Conservation (phyloP, 2,888 invertebrate genomes). For the Hyalella azteca region DNA sequence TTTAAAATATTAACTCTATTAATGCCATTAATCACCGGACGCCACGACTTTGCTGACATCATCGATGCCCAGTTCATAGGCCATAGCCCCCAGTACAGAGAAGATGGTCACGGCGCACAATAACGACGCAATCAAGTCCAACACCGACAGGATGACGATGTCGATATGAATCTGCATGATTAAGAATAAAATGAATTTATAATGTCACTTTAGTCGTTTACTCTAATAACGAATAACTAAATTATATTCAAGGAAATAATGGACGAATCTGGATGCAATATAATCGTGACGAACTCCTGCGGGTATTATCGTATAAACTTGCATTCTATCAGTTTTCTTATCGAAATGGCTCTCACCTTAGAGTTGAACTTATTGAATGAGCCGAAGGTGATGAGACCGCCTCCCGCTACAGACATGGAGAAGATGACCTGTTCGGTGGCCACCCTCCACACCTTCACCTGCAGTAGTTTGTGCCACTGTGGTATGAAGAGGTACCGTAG, state of each 20-base stretch:
- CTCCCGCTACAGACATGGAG: constrained; percentile 78
- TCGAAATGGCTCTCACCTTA: constrained; percentile 60
- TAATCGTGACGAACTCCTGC: too few species aligned
- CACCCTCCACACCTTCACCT: constrained; percentile 74
- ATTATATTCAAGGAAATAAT: too few species aligned
- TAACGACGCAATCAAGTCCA: constrained; percentile 75
- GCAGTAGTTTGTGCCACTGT: constrained; percentile 60
- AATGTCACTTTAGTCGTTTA: too few species aligned
- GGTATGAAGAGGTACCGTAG: constrained; percentile 61
- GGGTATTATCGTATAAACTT: too few species aligned
- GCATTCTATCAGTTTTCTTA: too few species aligned
- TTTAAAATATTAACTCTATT: too few species aligned
- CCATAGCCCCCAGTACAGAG: constrained; percentile 66
- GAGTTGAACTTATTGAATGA: constrained; percentile 71
- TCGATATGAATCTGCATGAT: constrained; percentile 65
- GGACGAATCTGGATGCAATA: too few species aligned
- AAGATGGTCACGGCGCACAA: constrained; percentile 82
- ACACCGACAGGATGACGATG: constrained; percentile 74
- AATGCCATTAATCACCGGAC: too few species aligned
- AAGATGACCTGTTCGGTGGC: constrained; percentile 85
- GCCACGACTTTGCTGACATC: constrained; percentile 46
- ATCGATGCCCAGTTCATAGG: constrained; percentile 41
- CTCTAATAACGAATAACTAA: too few species aligned
- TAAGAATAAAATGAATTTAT: too few species aligned
- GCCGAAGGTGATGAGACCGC: constrained; percentile 78